These are phyloP conservation scores for Capreolus pygargus DNA, from an alignment of 2,113 vertebrate genomes.

Conservation along the genomic window DNA sequence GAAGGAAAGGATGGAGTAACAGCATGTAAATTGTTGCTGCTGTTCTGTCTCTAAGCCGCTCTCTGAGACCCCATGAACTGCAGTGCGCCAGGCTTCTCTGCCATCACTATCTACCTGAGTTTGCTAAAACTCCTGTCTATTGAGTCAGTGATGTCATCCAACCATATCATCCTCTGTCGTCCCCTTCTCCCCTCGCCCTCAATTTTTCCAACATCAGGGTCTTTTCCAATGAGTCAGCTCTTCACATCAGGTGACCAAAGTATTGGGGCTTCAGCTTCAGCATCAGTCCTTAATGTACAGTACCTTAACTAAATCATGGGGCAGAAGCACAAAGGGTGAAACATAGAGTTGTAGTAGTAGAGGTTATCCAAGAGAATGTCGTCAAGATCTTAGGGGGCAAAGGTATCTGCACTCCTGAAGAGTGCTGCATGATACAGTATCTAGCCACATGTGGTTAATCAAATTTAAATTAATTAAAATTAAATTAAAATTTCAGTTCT, in stretches of 20 bases:
- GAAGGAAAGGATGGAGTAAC: not conserved
- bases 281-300: not conserved
- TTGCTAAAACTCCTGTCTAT: not conserved
- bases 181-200: not conserved
- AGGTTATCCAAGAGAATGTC: not conserved
- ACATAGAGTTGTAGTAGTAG: not conserved
- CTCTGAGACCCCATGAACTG: not conserved
- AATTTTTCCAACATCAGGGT: not conserved
- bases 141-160: not conserved
- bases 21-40: not conserved
- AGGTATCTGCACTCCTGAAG: not conserved
- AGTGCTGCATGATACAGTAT: not conserved
- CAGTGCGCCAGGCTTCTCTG: not conserved
- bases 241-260: not conserved
- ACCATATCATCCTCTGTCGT: not conserved
- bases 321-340: not conserved
- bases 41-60: rapidly evolving
- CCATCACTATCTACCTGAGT: not conserved
- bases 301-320: not conserved
- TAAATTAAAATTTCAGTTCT: not conserved
- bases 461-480: not conserved
- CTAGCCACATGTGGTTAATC: not conserved
- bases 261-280: not conserved
- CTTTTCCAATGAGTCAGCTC: not conserved
- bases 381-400: not conserved